Conservation (phyloP, 1,140 invertebrate genomes). For the Pseudomyrmex gracilis region DNA sequence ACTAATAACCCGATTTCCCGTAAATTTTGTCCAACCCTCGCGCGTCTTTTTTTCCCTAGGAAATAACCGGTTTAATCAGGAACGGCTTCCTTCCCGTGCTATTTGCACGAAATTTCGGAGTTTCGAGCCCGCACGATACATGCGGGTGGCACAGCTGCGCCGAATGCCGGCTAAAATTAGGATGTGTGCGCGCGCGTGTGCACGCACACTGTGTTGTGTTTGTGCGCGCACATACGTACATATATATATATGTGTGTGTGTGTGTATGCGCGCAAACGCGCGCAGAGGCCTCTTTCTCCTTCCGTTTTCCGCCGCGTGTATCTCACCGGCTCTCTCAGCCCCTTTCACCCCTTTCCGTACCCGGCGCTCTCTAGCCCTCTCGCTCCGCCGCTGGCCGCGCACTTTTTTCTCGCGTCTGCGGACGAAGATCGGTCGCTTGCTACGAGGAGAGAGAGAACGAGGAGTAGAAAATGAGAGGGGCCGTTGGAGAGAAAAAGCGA, state of each 20-base stretch:
- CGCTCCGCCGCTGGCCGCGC: conserved; percentile 62
- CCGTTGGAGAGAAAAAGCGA: conserved; percentile 59
- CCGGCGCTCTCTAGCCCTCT: conserved; percentile 22
- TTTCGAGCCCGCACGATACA: conserved; percentile 76
- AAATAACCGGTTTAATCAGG: conserved; percentile 77
- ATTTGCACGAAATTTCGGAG: conserved; percentile 77
- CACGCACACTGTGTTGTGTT: not conserved
- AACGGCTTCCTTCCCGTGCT: conserved; percentile 75
- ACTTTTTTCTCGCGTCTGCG: conserved; percentile 71
- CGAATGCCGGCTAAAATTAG: conserved; percentile 81
- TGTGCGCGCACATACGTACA: not conserved
- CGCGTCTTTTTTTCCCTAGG: conserved; percentile 69
- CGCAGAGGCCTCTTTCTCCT: conserved; percentile 46
- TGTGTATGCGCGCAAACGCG: conserved; percentile 26
- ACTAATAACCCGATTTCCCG: conserved; percentile 76
- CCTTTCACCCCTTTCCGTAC: conserved; percentile 46
- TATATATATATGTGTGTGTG: conserved; percentile 20
- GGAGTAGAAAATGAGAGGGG: conserved; percentile 65
- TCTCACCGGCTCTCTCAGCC: conserved; percentile 53
- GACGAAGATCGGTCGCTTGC: conserved; percentile 75
- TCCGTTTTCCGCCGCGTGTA: conserved; percentile 46
- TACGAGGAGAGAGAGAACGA: conserved; percentile 60
- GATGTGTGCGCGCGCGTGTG: conserved; percentile 63
- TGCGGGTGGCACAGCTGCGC: conserved; percentile 79
- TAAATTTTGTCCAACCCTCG: conserved; percentile 65